Evolutionary conservation across 2,888 invertebrate species (phyloP), one percentile per base, ranked within the genome.

Genomic region (Orthosia incerta): DNA sequence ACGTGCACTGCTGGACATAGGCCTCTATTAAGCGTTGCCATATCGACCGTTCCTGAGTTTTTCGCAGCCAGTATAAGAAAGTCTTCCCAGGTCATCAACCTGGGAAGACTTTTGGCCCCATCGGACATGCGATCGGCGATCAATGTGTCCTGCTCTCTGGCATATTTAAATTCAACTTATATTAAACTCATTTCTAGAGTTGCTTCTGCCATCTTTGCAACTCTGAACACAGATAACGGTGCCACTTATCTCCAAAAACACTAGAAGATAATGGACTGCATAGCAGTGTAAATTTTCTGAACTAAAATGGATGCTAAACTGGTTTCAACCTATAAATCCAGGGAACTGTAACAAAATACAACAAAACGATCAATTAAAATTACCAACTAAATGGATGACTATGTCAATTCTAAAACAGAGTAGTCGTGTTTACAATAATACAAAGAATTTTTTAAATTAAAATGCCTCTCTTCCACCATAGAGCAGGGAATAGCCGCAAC

Each of bases 331-430:
- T 48, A 56, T 45, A 16, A 50, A 55, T 55, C 7, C 48, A 0
- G 2, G 23, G 2, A 57, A 46, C 5, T 57, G 15, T 48, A 26
- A 69, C 23, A 50, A n/a, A 61, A 31, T 31, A 31, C 31, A 39
- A 26, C 13, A 76, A 81, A 69, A 55, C 45, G 62, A 80, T 80
- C 59, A 60, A 64, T 64, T 53, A 65, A 60, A 80, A 51, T 31
- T 67, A 71, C 45, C 39, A 63, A 63, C 56, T 70, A 57, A 70
- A 66, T 31, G 26, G 62, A 75, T 80, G 75, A 71, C 77, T 71
- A 76, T 76, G 63, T 31, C 50, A 50, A 82, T 77, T 57, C 20
- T 31, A 67, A 57, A 71, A 45, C 23, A 18, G 31, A 71, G 64
- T 45, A 50, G 67, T 68, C 67, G 59, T 67, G 67, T 53, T 56